Evolutionary conservation across 1,140 invertebrate genomes (phyloP), one percentile per base, ranked within the genome.

Genomic region (Drosophila simulans): DNA sequence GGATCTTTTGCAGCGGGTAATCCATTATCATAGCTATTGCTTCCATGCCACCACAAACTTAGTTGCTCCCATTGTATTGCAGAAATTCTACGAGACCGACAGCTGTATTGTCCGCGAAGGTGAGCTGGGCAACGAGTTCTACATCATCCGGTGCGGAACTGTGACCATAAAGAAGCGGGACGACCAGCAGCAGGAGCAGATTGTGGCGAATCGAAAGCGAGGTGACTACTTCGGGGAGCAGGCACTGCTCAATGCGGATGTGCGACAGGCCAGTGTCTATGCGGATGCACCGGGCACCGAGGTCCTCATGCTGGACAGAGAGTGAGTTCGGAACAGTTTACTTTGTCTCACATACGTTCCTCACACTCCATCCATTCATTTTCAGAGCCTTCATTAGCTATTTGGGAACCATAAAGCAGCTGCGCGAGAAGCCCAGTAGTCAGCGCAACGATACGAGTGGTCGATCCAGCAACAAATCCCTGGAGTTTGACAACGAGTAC

Each of bases 81-180:
- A 92, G 91, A 92, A 91, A 91, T 92, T 91, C 57, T 99, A 97
- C 92, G 94, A 95, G 51, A 94, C 96, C 20, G 97, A 96, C 8
- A 96, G 96, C 1, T 95, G 95, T 75, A 98, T 99, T 64, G 95
- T 99, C n/a, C 93, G 96, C 8, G 97, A 99, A 93, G 98, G 98
- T 0, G 97, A 98, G 49, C 94, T 95, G 60, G 98, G 98, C 4
- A 98, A 99, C 91, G 98, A 98, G 77, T 99, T 99, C 93, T 99
- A 97, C 91, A 98, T 99, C 63, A 98, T 99, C 65, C 96, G 97
- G 62, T 96, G 96, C 17, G 98, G 98, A 12, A 96, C 95, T 69
- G 98, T 98, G 25, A 94, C 95, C 55, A 95, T 97, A 55, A 96
- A 95, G 1, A 96, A 96, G 89, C 93, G 93, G 40, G 93, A 94